These are phyloP conservation scores for Hirundichthys speculiger DNA, from an alignment of 2,113 vertebrate genomes.

Conservation along the genomic window DNA sequence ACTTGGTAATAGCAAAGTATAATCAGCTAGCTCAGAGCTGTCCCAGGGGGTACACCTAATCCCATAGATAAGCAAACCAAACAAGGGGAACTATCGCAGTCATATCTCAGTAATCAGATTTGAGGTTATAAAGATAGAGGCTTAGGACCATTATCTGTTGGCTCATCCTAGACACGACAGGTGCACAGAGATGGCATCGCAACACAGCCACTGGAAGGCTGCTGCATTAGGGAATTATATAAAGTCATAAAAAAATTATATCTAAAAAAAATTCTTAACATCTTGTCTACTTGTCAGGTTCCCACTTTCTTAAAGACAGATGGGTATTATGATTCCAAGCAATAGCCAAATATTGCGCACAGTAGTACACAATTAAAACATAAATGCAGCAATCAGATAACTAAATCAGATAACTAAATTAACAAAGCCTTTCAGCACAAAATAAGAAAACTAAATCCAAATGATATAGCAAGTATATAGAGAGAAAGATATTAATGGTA, in stretches of 20 bases:
- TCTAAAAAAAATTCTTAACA: neutral
- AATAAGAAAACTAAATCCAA: neutral
- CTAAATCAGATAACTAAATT: neutral
- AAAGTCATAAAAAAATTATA: neutral
- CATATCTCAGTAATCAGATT: conserved; percentile 57
- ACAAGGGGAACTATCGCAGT: conserved; percentile 39
- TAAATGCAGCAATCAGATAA: neutral
- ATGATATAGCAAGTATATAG: neutral
- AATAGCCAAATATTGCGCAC: neutral
- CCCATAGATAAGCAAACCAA: conserved; percentile 58
- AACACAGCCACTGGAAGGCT: neutral
- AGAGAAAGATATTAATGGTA: conserved; percentile 7
- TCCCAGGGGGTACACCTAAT: conserved; percentile 55
- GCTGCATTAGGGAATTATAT: conserved; percentile 1
- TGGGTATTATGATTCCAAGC: too few species aligned
- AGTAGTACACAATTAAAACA: neutral
- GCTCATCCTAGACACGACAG: conserved; percentile 30
- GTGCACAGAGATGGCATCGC: conserved; percentile 16
- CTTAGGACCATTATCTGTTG: conserved; percentile 43
- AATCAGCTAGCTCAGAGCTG: conserved; percentile 8
- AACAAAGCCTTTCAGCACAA: neutral
- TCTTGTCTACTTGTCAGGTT: too few species aligned
- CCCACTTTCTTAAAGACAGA: too few species aligned
- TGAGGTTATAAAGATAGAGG: conserved; percentile 51
- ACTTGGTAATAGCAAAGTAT: conserved; percentile 31